Evolutionary conservation across 2,113 vertebrate species (phyloP).

Genomic region (Pseudorectes ferrugineus): DNA sequence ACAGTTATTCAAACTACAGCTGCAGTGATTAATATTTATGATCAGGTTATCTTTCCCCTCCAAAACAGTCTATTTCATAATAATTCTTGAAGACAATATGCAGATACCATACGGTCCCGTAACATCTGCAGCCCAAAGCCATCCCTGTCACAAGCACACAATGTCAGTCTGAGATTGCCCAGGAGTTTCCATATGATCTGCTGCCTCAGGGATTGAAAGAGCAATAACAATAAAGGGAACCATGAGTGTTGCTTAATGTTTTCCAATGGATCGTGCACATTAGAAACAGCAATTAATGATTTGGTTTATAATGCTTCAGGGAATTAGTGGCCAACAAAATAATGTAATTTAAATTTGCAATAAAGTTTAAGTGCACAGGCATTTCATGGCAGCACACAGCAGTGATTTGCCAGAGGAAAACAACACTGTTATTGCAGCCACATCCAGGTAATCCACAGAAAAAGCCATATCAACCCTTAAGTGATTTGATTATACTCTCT

Average conservation of each 20-base stretch:
- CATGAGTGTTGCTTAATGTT: conserved; percentile 57
- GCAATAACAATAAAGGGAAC: conserved; percentile 38
- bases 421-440: conserved; percentile 42
- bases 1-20: neutral
- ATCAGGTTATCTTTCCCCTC: neutral
- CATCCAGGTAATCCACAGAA: conserved; percentile 59
- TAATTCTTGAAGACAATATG: conserved; percentile 34
- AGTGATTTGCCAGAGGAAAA: conserved; percentile 50
- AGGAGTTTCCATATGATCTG: conserved; percentile 34
- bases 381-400: conserved; percentile 44
- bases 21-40: conserved; percentile 19
- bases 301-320: conserved; percentile 65
- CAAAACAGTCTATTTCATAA: neutral
- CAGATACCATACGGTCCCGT: conserved; percentile 30
- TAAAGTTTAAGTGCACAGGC: conserved; percentile 60
- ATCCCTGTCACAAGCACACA: neutral
- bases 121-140: conserved; percentile 46
- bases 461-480: conserved; percentile 50
- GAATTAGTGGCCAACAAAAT: conserved; percentile 69
- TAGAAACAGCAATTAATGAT: conserved; percentile 70
- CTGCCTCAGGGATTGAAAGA: conserved; percentile 21
- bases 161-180: neutral
- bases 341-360: conserved; percentile 68
- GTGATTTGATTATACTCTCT: conserved; percentile 49
- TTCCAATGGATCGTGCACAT: conserved; percentile 52